Base-by-base conservation (phyloP, 2,113 vertebrate genomes). In the Stigmatopora nigra region DNA sequence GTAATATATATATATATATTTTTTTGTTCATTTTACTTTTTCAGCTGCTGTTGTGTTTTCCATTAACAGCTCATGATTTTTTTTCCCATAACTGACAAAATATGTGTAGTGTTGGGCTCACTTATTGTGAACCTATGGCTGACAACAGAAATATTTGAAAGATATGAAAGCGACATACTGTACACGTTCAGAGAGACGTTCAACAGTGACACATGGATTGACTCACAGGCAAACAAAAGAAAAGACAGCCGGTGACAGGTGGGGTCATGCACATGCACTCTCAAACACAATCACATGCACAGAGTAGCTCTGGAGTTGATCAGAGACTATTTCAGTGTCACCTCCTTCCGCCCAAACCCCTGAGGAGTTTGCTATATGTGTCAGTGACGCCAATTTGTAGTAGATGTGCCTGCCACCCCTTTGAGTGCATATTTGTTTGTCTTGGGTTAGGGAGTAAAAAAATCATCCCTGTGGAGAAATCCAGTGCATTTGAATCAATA, bases 271-370 rank as follows among this genome's bases (percentile, higher is more conserved):
- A 68, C 67, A 59, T 31, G 19, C 77, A 61, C 41, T 16, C 64
- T 45, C 49, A 19, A 56, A 44, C 57, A 57, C 60, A 71, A 49
- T 67, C 53, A 64, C 61, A 74, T 62, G 61, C 64, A 22, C 66
- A 52, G 68, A 76, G 59, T 57, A 49, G 80, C 68, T 80, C 68
- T 58, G 36, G 62, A 75, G 79, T 74, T 87, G 80, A 88, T 82
- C 80, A 82, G 77, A 77, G 75, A 76, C 75, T 76, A 78, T 77
- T 81, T 70, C 70, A 80, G 78, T 78, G 75, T 79, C 83, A 78
- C 71, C 79, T 82, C 67, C 12, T 62, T 84, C 73, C 75, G 65
- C 79, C 79, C 72, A 72, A 78, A 71, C 73, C 73, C 73, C 70
- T 55, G 69, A 71, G 70, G 79, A 86, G 83, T 73, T 70, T 53